Base-by-base conservation (phyloP, 1,140 invertebrate genomes). In the Augochlora pura region DNA sequence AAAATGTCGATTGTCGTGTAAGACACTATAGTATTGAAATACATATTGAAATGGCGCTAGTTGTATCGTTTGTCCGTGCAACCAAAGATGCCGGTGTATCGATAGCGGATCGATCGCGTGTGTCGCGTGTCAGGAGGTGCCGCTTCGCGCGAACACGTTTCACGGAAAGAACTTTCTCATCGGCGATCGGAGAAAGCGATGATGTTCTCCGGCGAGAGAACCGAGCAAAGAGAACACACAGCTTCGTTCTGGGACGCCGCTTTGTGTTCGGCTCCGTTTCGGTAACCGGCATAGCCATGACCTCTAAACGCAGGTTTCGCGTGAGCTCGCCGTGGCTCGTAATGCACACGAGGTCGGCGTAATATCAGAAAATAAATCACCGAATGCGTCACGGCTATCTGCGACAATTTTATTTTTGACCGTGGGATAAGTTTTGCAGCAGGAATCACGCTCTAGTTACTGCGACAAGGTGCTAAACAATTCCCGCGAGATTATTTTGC, bases 131-230 rank as follows among this genome's bases (percentile, higher is more conserved):
- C n/a, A 7, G 9, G 21, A 27, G 21, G 21, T 46, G 42, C 59
- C 60, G 39, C 5, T 23, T 54, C 21, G 12, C 18, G 62, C 21
- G 59, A 75, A 72, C 42, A 77, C 42, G 75, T 68, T 81, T n/a
- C 42, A 46, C 23, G 18, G 23, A 73, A 77, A 68, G 59, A 32
- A 83, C 82, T 83, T 83, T 83, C 82, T 81, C 79, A 49, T 38
- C 32, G 42, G 0, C 16, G 25, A 27, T 4, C 23, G 54, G 70
- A 74, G 82, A 83, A 83, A 83, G 82, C 79, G 65, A 67, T n/a
- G 59, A 77, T 27, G 42, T 8, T 42, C 63, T 12, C 27, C 2
- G 27, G 2, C 23, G 62, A 32, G 52, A 6, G 38, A 21, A 21
- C 23, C 9, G 10, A 66, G 52, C 63, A 27, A 27, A 66, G 23